These are phyloP conservation scores for Halotydeus destructor DNA, from an alignment of 1,140 invertebrate species.

Conservation along the genomic window DNA sequence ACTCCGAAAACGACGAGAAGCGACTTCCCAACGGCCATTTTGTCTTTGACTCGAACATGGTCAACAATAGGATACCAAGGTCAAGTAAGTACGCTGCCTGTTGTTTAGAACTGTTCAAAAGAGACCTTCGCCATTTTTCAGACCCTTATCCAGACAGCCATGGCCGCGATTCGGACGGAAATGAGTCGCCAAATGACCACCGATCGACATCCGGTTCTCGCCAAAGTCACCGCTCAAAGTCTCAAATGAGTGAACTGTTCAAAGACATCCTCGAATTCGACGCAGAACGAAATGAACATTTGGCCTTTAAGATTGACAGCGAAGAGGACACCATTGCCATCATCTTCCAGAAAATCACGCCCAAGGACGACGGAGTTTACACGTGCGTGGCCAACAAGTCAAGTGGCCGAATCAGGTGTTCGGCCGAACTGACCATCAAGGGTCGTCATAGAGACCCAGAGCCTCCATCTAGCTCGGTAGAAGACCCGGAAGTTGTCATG, in stretches of 20 bases:
- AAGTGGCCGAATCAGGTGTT: constrained; percentile 79
- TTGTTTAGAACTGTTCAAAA: too few species aligned
- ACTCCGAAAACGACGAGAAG: too few species aligned
- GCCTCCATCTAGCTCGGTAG: not conserved
- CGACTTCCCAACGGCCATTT: too few species aligned
- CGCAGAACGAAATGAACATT: constrained; percentile 73
- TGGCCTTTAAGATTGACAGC: constrained; percentile 75
- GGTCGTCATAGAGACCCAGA: constrained; percentile 26
- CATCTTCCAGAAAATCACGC: constrained; percentile 77
- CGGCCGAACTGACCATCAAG: constrained; percentile 75
- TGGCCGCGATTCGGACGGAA: too few species aligned
- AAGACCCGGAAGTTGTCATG: constrained; percentile 42
- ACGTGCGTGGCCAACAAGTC: constrained; percentile 83
- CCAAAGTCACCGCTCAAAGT: constrained; percentile 44
- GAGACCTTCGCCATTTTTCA: too few species aligned
- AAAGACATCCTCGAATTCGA: constrained; percentile 69
- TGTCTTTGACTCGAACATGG: too few species aligned
- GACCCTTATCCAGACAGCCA: too few species aligned
- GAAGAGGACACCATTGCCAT: constrained; percentile 75
- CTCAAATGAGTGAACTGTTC: constrained; percentile 60
- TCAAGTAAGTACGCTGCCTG: too few species aligned
- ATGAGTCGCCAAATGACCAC: too few species aligned
- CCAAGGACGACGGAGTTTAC: constrained; percentile 78
- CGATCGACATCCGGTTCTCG: too few species aligned
- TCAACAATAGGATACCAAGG: too few species aligned